Base-by-base conservation (phyloP, 2,113 vertebrate genomes). In the Egretta garzetta region DNA sequence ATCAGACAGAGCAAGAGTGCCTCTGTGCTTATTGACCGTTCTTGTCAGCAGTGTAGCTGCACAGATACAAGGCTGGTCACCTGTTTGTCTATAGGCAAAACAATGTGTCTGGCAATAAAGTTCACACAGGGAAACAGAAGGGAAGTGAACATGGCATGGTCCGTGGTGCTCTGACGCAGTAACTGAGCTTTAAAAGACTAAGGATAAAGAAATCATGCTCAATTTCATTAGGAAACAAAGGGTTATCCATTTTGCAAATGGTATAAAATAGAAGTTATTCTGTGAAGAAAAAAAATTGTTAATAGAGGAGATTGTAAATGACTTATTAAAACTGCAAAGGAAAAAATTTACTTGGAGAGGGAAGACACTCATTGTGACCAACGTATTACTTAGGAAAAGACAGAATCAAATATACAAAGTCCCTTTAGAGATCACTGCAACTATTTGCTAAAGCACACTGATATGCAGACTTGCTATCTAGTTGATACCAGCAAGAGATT, bases 21-120 rank as follows among this genome's bases (percentile, higher is more conserved):
- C 14, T 83, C 43, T 66, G 30, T 83, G 66, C 86, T 90, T 85
- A 60, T 85, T 81, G 59, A 56, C 60, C 76, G 58, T 50, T 39
- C 49, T 72, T 96, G 52, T 80, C 80, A 84, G 49, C 68, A 59
- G 41, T 26, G 52, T 66, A 58, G 62, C 55, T 91, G 70, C 37
- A 73, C 22, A 59, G 70, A 33, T 3, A 43, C 35, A 49, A 72
- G 10, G 37, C 24, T 62, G 75, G 45, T 68, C 70, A 52, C 13
- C 71, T 88, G 27, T 76, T 93, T 96, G 64, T 94, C 67, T 85
- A 37, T 7, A 88, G n/a, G 32, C 62, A 94, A 88, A 96, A 88
- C 64, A 93, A 28, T 53, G 60, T 58, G 27, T 23, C 66, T 75
- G 86, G 14, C 80, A 74, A 64, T 56, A 75, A 52, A 88, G 32